Evolutionary conservation across 2,113 vertebrate species (phyloP).

Genomic region (Cettia cetti): DNA sequence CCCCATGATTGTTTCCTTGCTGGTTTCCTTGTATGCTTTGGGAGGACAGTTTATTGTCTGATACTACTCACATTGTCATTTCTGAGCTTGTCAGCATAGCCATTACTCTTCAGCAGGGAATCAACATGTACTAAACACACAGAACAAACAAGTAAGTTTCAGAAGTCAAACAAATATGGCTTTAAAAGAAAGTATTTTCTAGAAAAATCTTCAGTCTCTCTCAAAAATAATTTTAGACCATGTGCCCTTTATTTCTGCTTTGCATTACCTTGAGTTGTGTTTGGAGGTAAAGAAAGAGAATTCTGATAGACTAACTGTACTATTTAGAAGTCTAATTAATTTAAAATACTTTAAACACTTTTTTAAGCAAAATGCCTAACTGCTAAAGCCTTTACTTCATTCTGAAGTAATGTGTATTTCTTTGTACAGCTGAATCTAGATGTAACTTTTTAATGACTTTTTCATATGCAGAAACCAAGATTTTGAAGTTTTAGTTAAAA

Average conservation of each 20-base stretch:
- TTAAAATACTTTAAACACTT: slow-evolving; percentile 75
- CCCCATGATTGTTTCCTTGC: slow-evolving; percentile 73
- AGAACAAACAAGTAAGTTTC: slow-evolving; percentile 69
- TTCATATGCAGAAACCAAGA: slow-evolving; percentile 71
- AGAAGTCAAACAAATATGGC: slow-evolving; percentile 64
- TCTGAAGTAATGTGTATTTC: slow-evolving; percentile 74
- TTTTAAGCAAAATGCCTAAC: slow-evolving; percentile 72
- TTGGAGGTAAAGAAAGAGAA: slow-evolving; percentile 57
- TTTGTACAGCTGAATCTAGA: slow-evolving; percentile 79
- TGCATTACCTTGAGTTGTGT: slow-evolving; percentile 65
- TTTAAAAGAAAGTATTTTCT: slow-evolving; percentile 66
- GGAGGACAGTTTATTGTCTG: slow-evolving; percentile 75
- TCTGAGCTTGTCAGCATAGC: slow-evolving; percentile 70
- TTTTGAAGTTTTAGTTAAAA: slow-evolving; percentile 77
- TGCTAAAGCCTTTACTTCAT: slow-evolving; percentile 72
- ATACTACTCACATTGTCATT: slow-evolving; percentile 69
- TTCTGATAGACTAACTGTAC: slow-evolving; percentile 73
- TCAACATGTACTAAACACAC: slow-evolving; percentile 61
- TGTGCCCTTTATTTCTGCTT: slow-evolving; percentile 70
- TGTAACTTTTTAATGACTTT: slow-evolving; percentile 77
- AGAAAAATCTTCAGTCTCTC: slow-evolving; percentile 23
- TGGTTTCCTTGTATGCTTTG: slow-evolving; percentile 73
- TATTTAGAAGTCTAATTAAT: slow-evolving; percentile 79
- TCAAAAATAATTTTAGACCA: slow-evolving; percentile 59
- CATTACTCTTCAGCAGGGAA: slow-evolving; percentile 79